Conservation (phyloP, 1,140 invertebrate species). For the Halyomorpha halys region DNA sequence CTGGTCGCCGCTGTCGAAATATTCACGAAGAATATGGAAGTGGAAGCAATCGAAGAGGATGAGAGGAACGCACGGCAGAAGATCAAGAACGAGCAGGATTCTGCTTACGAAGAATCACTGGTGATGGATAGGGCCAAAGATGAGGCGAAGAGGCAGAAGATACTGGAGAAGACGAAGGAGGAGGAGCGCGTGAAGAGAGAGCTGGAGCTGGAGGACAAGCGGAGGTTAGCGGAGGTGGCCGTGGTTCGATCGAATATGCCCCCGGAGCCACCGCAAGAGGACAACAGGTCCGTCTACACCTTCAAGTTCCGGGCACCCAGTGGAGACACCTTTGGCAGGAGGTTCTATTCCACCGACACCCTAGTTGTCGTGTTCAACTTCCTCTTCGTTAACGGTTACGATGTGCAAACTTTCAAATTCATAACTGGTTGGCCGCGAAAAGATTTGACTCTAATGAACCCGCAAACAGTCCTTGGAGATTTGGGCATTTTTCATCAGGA, state of each 20-base stretch:
- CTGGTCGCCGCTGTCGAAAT: conserved; percentile 77
- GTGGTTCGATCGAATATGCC: not conserved
- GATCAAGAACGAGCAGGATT: conserved; percentile 87
- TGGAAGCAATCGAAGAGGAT: conserved; percentile 77
- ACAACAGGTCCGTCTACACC: not conserved
- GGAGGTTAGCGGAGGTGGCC: not conserved
- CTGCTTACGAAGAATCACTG: conserved; percentile 60
- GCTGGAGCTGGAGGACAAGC: not conserved
- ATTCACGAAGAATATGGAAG: conserved; percentile 64
- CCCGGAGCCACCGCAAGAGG: not conserved
- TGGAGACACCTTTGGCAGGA: not conserved
- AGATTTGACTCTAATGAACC: not conserved
- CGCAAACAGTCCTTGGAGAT: not conserved
- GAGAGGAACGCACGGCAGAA: conserved; percentile 76
- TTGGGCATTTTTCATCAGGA: not conserved
- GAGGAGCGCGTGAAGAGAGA: not conserved
- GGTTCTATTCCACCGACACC: not conserved
- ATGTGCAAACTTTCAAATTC: not conserved
- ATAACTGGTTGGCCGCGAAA: not conserved
- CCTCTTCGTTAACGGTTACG: not conserved
- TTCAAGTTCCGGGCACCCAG: not conserved
- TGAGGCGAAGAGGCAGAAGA: not conserved
- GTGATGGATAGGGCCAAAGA: not conserved
- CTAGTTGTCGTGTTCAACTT: not conserved
- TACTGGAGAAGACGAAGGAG: not conserved